Percentiles rank a stretch among this genome's conserved stretches.
These are phyloP conservation scores for Phaetusa simplex DNA, from an alignment of 2,113 vertebrate genomes.

Conservation along the genomic window DNA sequence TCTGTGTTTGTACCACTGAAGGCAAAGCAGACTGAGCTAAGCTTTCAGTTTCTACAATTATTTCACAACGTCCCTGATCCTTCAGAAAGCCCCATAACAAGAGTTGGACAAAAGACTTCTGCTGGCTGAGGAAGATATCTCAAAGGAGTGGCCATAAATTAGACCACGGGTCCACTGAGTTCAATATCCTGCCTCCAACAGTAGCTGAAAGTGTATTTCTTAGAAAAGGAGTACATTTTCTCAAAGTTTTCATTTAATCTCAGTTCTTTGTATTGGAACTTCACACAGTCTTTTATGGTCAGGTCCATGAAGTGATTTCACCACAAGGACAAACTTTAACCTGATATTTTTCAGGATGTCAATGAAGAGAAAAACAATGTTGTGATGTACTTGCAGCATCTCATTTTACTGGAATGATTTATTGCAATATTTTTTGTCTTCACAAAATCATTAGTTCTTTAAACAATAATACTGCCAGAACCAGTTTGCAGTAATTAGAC, in stretches of 20 bases:
- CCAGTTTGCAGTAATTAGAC: background rate
- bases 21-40: background rate
- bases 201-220: background rate
- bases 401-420: background rate
- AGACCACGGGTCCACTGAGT: background rate
- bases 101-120: background rate
- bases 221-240: background rate
- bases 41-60: background rate
- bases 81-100: background rate
- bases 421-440: background rate
- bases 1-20: background rate
- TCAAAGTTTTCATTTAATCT: background rate
- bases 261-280: background rate
- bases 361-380: background rate
- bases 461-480: background rate
- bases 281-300: background rate
- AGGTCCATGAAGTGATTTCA: background rate
- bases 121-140: background rate
- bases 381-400: background rate
- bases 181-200: background rate
- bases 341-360: background rate
- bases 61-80: background rate
- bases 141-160: background rate
- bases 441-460: background rate
- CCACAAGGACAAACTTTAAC: background rate